Evolutionary conservation across 2,113 vertebrate genomes (phyloP).

Genomic region (Paradisaea rubra): DNA sequence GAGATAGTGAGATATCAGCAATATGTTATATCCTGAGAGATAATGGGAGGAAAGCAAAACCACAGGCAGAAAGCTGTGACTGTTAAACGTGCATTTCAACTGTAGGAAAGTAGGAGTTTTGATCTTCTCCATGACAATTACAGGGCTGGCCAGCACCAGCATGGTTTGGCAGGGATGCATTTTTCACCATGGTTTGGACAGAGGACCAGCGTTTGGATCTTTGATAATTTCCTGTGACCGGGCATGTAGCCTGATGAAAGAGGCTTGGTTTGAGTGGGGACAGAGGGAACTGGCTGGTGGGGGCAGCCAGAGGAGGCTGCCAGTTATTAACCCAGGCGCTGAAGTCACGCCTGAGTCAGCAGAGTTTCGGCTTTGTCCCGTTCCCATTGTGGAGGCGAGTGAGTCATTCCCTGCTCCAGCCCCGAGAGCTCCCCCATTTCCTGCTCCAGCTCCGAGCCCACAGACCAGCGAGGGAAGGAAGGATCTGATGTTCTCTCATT

Average conservation of each 20-base stretch:
- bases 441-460: not conserved
- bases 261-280: not conserved
- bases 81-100: not conserved
- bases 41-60: not conserved
- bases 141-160: not conserved
- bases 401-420: constrained; percentile 15
- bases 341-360: constrained; percentile 59
- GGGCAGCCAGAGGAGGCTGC: not conserved
- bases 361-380: constrained; percentile 57
- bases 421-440: not conserved
- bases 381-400: constrained; percentile 23
- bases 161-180: not conserved
- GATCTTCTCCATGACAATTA: not conserved
- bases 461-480: not conserved
- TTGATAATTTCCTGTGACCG: not conserved
- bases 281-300: not conserved
- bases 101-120: not conserved
- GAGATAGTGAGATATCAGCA: not conserved
- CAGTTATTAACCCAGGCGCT: not conserved
- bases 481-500: not conserved
- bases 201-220: not conserved
- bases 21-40: not conserved
- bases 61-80: not conserved
- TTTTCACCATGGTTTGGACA: not conserved
- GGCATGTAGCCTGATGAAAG: not conserved